These are phyloP conservation scores for Eptesicus fuscus DNA, from an alignment of 2,113 vertebrate species.

Conservation along the genomic window DNA sequence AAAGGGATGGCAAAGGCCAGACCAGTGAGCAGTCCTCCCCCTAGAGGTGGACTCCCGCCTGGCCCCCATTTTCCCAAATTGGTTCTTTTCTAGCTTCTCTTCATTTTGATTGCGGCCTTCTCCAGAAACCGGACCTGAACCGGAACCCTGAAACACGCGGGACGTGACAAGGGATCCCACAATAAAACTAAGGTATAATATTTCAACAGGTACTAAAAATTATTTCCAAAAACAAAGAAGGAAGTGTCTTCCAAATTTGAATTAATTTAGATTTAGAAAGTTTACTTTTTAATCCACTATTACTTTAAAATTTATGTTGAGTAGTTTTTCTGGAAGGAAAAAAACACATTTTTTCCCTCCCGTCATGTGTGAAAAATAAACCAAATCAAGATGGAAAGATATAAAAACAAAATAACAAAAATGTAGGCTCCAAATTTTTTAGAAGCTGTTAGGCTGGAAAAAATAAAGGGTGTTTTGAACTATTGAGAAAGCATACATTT, in stretches of 20 bases:
- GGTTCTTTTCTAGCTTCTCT: too few relatives aligned
- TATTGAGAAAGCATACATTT: background rate
- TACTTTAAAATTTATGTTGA: background rate
- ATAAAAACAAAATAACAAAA: background rate
- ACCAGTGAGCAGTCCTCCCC: too few relatives aligned
- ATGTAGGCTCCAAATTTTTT: background rate
- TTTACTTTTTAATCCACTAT: background rate
- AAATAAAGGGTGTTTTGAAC: background rate
- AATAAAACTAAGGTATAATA: background rate
- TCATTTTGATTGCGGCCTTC: too few relatives aligned
- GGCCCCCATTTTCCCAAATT: too few relatives aligned
- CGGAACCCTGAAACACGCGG: too few relatives aligned
- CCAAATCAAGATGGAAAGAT: background rate
- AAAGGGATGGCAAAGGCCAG: too few relatives aligned
- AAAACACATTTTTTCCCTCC: background rate
- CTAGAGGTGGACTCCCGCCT: too few relatives aligned
- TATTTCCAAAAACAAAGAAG: background rate
- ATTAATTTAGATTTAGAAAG: background rate
- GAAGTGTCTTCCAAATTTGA: background rate
- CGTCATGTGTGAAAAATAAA: background rate
- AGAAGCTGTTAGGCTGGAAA: background rate
- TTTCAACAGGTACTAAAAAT: background rate
- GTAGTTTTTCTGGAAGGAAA: background rate
- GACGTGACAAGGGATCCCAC: too few relatives aligned
- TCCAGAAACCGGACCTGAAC: too few relatives aligned